These are phyloP conservation scores for Antechinus flavipes DNA, from an alignment of 2,113 vertebrate species.

Conservation along the genomic window DNA sequence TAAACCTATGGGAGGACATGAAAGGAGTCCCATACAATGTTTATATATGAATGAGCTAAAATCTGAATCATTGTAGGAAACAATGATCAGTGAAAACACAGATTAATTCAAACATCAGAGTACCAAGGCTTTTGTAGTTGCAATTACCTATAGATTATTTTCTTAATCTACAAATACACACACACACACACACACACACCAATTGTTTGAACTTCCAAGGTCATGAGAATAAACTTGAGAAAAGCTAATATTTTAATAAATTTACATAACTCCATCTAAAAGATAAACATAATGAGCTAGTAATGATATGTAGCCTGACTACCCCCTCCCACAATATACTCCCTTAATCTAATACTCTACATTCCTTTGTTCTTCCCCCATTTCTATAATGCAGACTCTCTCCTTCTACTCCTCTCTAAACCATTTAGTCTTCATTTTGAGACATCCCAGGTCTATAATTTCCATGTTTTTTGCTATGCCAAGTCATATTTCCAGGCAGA, in stretches of 20 bases:
- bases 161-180: neutral
- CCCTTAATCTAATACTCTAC: neutral
- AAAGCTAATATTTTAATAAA: neutral
- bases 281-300: neutral
- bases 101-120: neutral
- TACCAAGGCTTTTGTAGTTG: neutral
- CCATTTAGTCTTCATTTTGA: neutral
- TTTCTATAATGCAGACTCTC: neutral
- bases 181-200: neutral
- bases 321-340: neutral
- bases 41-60: neutral
- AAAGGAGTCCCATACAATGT: neutral
- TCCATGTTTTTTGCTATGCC: neutral
- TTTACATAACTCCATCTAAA: neutral
- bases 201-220: neutral
- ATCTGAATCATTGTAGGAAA: neutral
- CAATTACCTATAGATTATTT: neutral
- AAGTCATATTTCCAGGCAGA: neutral
- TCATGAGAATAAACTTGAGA: neutral
- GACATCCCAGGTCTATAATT: neutral
- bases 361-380: neutral
- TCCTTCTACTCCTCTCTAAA: neutral
- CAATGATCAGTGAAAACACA: neutral
- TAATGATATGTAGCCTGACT: neutral
- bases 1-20: neutral